A percentile compares a stretch with the other conserved stretches of the same genome.
Evolutionary conservation across 2,888 invertebrate genomes (phyloP).

Genomic region (Drosophila suboccidentalis): DNA sequence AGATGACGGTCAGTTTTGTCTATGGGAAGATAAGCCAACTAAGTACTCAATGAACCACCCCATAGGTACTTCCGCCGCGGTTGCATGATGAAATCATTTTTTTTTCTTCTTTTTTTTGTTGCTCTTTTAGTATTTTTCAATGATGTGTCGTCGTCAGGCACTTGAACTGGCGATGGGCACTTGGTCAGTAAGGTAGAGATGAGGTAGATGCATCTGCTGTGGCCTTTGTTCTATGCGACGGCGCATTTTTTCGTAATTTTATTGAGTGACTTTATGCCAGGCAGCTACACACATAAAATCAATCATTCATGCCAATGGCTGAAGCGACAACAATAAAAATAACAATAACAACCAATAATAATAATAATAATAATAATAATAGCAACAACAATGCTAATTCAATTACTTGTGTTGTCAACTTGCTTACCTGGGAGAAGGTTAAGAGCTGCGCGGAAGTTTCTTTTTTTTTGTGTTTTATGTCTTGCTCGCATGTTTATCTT

Average conservation of each 20-base stretch:
- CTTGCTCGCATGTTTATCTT: constrained; percentile 65
- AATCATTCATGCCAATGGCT: constrained; percentile 65
- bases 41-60: constrained; percentile 51
- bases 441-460: constrained; percentile 65
- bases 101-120: constrained; percentile 12
- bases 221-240: constrained; percentile 72
- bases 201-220: constrained; percentile 59
- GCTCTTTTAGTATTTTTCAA: constrained; percentile 32
- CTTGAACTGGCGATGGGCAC: constrained; percentile 63
- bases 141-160: constrained; percentile 55
- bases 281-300: constrained; percentile 76
- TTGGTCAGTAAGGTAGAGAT: constrained; percentile 69
- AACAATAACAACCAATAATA: constrained; percentile 39
- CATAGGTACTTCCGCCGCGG: constrained; percentile 65
- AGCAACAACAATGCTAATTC: constrained; percentile 53
- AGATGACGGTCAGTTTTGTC: constrained; percentile 17
- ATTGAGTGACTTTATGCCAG: constrained; percentile 79
- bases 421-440: constrained; percentile 64
- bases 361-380: constrained; percentile 31
- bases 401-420: constrained; percentile 51
- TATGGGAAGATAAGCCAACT: constrained; percentile 20
- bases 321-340: constrained; percentile 36
- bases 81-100: constrained; percentile 63
- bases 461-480: constrained; percentile 39
- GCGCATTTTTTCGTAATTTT: constrained; percentile 77